Evolutionary conservation across 2,113 vertebrate genomes (phyloP).

Genomic region (Lasiurus borealis): DNA sequence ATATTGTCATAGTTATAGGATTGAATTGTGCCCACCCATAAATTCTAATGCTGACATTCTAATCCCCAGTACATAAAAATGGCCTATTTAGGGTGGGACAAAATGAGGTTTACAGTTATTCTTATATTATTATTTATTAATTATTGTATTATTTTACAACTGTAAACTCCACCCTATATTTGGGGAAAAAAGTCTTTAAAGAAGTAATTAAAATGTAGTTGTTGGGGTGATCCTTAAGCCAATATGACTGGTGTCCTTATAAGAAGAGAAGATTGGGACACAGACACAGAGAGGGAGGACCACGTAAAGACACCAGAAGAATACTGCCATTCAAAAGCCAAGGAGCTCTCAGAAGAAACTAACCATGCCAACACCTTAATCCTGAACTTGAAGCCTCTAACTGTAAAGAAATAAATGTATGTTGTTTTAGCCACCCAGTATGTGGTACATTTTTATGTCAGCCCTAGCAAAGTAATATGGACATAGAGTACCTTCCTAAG

Average conservation of each 20-base stretch:
- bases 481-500: background rate
- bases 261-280: background rate
- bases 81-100: background rate
- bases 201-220: slow-evolving; percentile 17
- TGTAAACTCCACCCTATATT: background rate
- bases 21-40: background rate
- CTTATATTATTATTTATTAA: background rate
- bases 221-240: background rate
- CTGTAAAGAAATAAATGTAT: background rate
- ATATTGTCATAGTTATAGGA: background rate
- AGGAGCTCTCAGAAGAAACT: background rate
- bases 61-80: background rate
- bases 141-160: background rate
- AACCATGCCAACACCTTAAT: background rate
- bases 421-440: background rate
- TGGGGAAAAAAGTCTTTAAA: slow-evolving; percentile 26
- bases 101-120: background rate
- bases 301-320: background rate
- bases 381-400: background rate
- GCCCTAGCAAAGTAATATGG: background rate
- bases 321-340: background rate
- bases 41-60: background rate
- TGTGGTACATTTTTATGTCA: background rate
- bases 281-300: background rate
- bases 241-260: background rate